A percentile compares a stretch with the other conserved stretches of the same genome.
Evolutionary conservation across 2,888 invertebrate genomes (phyloP).

Genomic region (Rotaria sp.): DNA sequence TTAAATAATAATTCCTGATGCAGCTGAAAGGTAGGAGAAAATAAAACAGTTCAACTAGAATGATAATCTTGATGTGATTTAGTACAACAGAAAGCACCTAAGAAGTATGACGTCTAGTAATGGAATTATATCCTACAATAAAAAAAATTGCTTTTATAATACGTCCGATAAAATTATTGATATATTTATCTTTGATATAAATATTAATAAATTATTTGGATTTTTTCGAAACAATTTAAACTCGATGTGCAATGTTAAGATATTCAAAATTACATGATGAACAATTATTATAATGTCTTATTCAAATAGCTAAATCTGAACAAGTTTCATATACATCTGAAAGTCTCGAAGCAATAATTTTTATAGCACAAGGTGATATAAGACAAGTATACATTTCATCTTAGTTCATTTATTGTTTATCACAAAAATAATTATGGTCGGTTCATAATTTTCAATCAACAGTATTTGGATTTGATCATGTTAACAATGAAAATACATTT

Average conservation of each 20-base stretch:
- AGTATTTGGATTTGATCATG: slow-evolving; percentile 78
- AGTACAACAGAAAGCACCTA: slow-evolving; percentile 98
- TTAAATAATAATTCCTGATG: slow-evolving; percentile 93
- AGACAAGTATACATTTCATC: slow-evolving; percentile 61
- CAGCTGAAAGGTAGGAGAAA: slow-evolving; percentile 68
- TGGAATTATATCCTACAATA: slow-evolving; percentile 94
- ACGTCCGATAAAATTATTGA: slow-evolving; percentile 91
- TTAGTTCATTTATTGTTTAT: slow-evolving; percentile 38
- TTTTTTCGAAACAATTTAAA: slow-evolving; percentile 79
- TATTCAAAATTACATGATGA: slow-evolving; percentile 82
- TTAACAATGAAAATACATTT: slow-evolving; percentile 88
- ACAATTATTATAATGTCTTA: slow-evolving; percentile 74
- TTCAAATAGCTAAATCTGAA: slow-evolving; percentile 70
- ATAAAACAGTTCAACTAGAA: slow-evolving; percentile 44
- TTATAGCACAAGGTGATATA: slow-evolving; percentile 97
- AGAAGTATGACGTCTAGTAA: slow-evolving; percentile 88
- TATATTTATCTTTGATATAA: too few relatives aligned
- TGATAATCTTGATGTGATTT: slow-evolving; percentile 49
- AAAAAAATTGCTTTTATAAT: slow-evolving; percentile 96
- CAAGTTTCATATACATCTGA: slow-evolving; percentile 74
- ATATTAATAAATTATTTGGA: too few relatives aligned
- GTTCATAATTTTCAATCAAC: slow-evolving; percentile 94
- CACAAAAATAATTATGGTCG: slow-evolving; percentile 59
- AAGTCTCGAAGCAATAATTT: slow-evolving; percentile 87
- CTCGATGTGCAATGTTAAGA: slow-evolving; percentile 88